A percentile compares a stretch with the other conserved stretches of the same genome.
phyloP scores from a whole-genome alignment of 2,888 invertebrate genomes.

The Panzeria rudis region DNA sequence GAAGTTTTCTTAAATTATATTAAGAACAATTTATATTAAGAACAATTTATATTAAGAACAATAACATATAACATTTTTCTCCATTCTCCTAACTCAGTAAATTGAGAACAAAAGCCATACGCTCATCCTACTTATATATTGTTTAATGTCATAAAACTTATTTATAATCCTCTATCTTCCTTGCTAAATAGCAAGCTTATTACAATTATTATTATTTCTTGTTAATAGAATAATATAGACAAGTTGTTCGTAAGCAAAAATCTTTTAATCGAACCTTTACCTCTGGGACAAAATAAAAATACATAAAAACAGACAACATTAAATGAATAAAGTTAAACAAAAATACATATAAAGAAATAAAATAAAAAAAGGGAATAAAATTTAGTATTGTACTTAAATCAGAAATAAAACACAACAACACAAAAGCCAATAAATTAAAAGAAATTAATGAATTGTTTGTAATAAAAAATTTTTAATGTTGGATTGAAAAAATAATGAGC shows the following conservation, averaged over 20 bases:
- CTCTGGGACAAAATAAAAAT: slow-evolving; percentile 14
- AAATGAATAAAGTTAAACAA: background rate
- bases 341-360: background rate
- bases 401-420: background rate
- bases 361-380: slow-evolving; percentile 15
- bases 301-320: background rate
- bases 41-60: no score
- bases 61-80: no score
- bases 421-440: slow-evolving; percentile 33
- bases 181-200: slow-evolving; percentile 13
- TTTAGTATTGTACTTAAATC: background rate
- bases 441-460: slow-evolving; percentile 41
- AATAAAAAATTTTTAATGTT: slow-evolving; percentile 31
- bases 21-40: no score
- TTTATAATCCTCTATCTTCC: background rate
- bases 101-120: no score
- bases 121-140: no score
- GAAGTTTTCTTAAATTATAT: no score
- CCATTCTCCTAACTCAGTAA: no score
- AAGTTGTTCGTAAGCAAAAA: slow-evolving; percentile 25
- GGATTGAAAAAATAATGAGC: slow-evolving; percentile 26
- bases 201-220: slow-evolving; percentile 45
- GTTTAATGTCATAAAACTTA: background rate
- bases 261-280: slow-evolving; percentile 21
- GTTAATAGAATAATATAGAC: slow-evolving; percentile 51